These are phyloP conservation scores for Thamnophis elegans DNA, from an alignment of 2,797 vertebrate species.

Conservation along the genomic window DNA sequence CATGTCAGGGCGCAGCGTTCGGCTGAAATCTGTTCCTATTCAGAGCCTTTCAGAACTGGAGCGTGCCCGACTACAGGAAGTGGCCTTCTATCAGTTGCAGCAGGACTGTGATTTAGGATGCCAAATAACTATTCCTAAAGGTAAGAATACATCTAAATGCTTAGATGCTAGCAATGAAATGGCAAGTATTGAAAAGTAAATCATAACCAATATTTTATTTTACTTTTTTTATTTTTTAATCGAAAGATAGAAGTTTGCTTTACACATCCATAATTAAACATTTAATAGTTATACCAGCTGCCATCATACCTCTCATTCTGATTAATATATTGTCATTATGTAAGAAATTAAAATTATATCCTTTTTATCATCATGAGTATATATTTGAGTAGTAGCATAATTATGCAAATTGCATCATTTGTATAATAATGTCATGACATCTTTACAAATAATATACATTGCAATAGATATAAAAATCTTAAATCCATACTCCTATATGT, in stretches of 20 bases:
- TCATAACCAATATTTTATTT: background rate
- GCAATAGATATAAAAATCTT: background rate
- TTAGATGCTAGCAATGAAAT: background rate
- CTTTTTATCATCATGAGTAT: background rate
- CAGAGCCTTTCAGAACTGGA: slow-evolving; percentile 97
- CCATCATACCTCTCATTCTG: background rate
- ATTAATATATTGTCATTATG: background rate
- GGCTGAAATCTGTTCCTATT: slow-evolving; percentile 88
- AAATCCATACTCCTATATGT: background rate
- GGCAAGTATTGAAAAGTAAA: background rate
- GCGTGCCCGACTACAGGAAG: slow-evolving; percentile 89
- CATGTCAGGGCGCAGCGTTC: slow-evolving; percentile 85
- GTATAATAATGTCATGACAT: background rate
- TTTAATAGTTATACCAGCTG: background rate
- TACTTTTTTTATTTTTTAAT: background rate
- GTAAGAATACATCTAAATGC: slow-evolving; percentile 69
- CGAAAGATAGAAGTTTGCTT: background rate
- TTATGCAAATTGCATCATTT: background rate
- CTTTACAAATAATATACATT: background rate
- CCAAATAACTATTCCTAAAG: slow-evolving; percentile 97
- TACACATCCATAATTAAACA: background rate
- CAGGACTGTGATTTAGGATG: slow-evolving; percentile 90
- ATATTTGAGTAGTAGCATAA: background rate
- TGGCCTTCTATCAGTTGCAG: slow-evolving; percentile 88
- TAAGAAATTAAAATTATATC: background rate